These are phyloP conservation scores for Leptobrachium leishanense DNA, from an alignment of 2,113 vertebrate species.

Conservation along the genomic window DNA sequence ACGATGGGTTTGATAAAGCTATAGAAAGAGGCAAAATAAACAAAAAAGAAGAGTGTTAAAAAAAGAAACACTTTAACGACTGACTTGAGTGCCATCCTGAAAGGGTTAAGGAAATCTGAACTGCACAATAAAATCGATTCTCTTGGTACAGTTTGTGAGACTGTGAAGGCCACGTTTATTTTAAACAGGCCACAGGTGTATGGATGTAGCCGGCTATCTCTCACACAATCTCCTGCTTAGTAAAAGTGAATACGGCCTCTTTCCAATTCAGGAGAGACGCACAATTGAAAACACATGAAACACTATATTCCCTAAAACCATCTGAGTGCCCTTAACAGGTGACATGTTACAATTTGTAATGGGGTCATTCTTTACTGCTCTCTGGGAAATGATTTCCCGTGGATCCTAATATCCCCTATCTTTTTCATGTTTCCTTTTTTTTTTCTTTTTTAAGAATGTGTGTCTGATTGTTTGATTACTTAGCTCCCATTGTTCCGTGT, in stretches of 20 bases:
- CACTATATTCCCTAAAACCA: conserved; percentile 29
- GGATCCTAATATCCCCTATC: conserved; percentile 27
- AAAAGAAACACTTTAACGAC: background rate
- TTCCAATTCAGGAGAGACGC: conserved; percentile 34
- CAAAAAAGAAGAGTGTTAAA: no score
- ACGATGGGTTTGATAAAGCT: no score
- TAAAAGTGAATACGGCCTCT: conserved; percentile 36
- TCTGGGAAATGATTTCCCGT: conserved; percentile 35
- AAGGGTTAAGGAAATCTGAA: background rate
- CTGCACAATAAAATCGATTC: background rate
- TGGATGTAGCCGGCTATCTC: conserved; percentile 40
- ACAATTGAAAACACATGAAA: conserved; percentile 37
- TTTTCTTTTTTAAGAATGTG: no score
- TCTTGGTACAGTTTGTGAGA: conserved; percentile 9
- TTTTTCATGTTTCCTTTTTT: conserved; percentile 1
- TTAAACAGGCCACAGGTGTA: conserved; percentile 39
- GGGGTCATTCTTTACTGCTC: conserved; percentile 28
- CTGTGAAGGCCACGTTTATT: conserved; percentile 8
- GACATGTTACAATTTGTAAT: conserved; percentile 44
- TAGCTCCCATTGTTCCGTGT: background rate
- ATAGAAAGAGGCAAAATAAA: no score
- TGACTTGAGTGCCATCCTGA: background rate
- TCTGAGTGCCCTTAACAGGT: conserved; percentile 42
- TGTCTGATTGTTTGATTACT: background rate
- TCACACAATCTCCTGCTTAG: conserved; percentile 42